Percentiles rank a stretch among this genome's conserved stretches.
These are phyloP conservation scores for Agonopterix subpropinquella DNA, from an alignment of 2,888 invertebrate species.

Conservation along the genomic window DNA sequence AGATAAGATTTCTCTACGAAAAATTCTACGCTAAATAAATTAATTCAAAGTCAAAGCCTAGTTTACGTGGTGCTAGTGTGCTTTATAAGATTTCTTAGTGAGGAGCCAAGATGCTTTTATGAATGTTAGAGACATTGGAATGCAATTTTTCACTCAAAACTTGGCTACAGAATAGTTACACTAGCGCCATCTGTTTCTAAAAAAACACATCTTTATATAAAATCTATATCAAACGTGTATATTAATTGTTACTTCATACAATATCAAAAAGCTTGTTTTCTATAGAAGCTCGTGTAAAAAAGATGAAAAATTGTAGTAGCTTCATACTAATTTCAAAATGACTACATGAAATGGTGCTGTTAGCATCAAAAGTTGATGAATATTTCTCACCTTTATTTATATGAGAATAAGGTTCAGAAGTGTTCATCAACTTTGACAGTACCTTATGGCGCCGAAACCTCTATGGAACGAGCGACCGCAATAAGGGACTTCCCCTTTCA, in stretches of 20 bases:
- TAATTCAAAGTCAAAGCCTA: conserved; percentile 29
- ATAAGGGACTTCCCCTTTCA: too few species aligned
- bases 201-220: conserved; percentile 1
- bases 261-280: background rate
- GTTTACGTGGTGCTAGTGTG: conserved; percentile 21
- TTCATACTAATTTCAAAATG: too few species aligned
- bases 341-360: too few species aligned
- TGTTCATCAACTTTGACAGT: too few species aligned
- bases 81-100: background rate
- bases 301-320: conserved; percentile 9
- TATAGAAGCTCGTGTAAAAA: conserved; percentile 12
- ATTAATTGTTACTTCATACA: background rate
- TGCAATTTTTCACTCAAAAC: conserved; percentile 5
- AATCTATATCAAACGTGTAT: conserved; percentile 7
- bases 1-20: conserved; percentile 30
- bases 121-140: conserved; percentile 9
- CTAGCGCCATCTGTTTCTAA: conserved; percentile 7
- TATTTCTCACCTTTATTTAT: too few species aligned
- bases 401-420: too few species aligned
- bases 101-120: conserved; percentile 12
- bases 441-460: too few species aligned
- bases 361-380: too few species aligned
- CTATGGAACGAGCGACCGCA: too few species aligned
- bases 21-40: conserved; percentile 48
- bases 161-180: background rate